Conservation (phyloP, 2,113 vertebrate genomes). For the Tachysurus vachellii region DNA sequence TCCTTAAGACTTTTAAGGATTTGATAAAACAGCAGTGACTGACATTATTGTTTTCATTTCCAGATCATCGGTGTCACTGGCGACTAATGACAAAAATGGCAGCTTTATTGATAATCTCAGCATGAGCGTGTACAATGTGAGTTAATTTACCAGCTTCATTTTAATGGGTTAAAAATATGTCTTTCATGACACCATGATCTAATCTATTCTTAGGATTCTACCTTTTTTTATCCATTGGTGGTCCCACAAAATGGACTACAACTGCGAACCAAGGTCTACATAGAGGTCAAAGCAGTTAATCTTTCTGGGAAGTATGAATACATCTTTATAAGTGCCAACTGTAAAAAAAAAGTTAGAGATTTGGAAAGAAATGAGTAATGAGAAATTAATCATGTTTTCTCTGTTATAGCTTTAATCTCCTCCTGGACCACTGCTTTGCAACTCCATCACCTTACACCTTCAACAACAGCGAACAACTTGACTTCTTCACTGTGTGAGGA, state of each 20-base stretch:
- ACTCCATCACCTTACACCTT: constrained; percentile 68
- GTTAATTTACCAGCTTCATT: constrained; percentile 31
- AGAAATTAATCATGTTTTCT: not conserved
- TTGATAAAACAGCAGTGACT: not conserved
- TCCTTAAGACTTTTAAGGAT: not conserved
- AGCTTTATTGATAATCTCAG: constrained; percentile 72
- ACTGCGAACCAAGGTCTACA: constrained; percentile 67
- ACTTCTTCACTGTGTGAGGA: constrained; percentile 72
- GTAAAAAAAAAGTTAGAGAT: not conserved
- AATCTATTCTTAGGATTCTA: constrained; percentile 60
- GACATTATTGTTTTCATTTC: not conserved
- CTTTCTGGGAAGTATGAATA: constrained; percentile 75
- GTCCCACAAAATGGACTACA: constrained; percentile 66
- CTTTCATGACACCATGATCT: not conserved
- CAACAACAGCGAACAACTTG: constrained; percentile 52
- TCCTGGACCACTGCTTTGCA: constrained; percentile 77
- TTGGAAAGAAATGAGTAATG: not conserved
- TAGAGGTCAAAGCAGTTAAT: constrained; percentile 72
- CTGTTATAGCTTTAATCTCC: constrained; percentile 70
- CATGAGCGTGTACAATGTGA: constrained; percentile 74
- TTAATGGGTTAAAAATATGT: not conserved
- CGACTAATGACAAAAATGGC: constrained; percentile 73
- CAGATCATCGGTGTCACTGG: constrained; percentile 77
- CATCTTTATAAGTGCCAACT: not conserved
- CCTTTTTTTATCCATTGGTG: constrained; percentile 55